Base-by-base conservation (phyloP, 1,140 invertebrate genomes). In the Drosophila paulistorum region DNA sequence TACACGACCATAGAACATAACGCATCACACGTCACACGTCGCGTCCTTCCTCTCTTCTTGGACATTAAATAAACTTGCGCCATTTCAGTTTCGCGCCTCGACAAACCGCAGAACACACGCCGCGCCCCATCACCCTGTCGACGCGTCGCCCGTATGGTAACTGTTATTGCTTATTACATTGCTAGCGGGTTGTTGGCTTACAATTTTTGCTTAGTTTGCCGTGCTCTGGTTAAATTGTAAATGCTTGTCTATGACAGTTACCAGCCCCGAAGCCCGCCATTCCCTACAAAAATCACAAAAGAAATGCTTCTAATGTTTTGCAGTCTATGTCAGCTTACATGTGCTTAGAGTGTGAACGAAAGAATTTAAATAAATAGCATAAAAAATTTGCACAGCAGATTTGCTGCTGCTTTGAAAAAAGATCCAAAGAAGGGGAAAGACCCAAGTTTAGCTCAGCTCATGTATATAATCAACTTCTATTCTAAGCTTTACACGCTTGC, bases 51-150 rank as follows among this genome's bases (percentile, higher is more conserved):
- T 5, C 11, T 54, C 71, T 51, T 51, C 45, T 51, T 51, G 68
- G 76, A 75, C 81, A 84, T 89, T 89, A 89, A 89, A 89, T 84
- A 89, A 90, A 90, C 77, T 89, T 84, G 77, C 74, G 77, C 81
- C 84, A 85, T 89, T 89, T 89, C 77, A 69, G 85, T 81, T 81
- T 89, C 77, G 85, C 84, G 84, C 84, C 74, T 79, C 71, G 55
- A 41, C 70, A 73, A 81, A 68, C 80, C 80, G 45, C 80, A 77
- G 65, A 37, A 35, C 41, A 35, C 11, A n/a, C 48, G 39, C 41
- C 23, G 11, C 2, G n/a, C 54, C 37, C 33, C 42, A 1, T 14
- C 42, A 0, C 59, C n/a, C 10, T 11, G 14, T 9, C 10, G 1
- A n/a, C 37, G 9, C 17, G 14, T 9, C 10, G 1, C 17, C 37